Conservation (phyloP, 2,113 vertebrate genomes). For the Erythrolamprus reginae region DNA sequence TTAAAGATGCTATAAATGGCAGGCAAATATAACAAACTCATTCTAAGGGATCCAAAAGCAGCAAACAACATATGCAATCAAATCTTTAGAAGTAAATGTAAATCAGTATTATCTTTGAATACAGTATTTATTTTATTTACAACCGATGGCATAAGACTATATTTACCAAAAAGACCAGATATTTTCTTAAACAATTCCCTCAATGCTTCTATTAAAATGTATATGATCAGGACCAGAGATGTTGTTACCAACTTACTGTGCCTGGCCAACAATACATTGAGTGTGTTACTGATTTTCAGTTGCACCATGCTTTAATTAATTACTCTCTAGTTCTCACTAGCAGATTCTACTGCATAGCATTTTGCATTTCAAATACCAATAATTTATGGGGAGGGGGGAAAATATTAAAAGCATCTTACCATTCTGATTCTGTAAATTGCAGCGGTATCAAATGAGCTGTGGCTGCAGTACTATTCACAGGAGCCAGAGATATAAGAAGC, state of each 20-base stretch:
- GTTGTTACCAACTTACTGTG: constrained; percentile 51
- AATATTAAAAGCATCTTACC: constrained; percentile 65
- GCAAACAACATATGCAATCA: constrained; percentile 30
- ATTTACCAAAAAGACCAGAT: constrained; percentile 20
- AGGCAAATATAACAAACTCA: constrained; percentile 11
- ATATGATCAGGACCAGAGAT: constrained; percentile 40
- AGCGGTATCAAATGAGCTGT: constrained; percentile 58
- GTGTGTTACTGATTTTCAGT: constrained; percentile 15
- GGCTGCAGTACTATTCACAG: constrained; percentile 49
- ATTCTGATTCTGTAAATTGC: constrained; percentile 55
- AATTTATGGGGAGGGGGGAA: neutral
- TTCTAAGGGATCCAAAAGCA: constrained; percentile 6
- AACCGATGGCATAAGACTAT: constrained; percentile 11
- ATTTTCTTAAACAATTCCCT: constrained; percentile 19
- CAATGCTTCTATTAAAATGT: constrained; percentile 49
- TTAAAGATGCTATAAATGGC: constrained; percentile 16
- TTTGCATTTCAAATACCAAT: constrained; percentile 36
- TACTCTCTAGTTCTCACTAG: constrained; percentile 35
- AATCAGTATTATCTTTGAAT: neutral
- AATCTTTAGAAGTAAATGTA: constrained; percentile 30
- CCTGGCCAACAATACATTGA: constrained; percentile 27
- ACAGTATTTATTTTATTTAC: constrained; percentile 19
- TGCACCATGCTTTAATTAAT: constrained; percentile 23
- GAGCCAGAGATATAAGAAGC: constrained; percentile 60
- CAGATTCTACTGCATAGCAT: constrained; percentile 16